Conservation (phyloP, 2,888 invertebrate species). For the Lasioglossum oenotherae region DNA sequence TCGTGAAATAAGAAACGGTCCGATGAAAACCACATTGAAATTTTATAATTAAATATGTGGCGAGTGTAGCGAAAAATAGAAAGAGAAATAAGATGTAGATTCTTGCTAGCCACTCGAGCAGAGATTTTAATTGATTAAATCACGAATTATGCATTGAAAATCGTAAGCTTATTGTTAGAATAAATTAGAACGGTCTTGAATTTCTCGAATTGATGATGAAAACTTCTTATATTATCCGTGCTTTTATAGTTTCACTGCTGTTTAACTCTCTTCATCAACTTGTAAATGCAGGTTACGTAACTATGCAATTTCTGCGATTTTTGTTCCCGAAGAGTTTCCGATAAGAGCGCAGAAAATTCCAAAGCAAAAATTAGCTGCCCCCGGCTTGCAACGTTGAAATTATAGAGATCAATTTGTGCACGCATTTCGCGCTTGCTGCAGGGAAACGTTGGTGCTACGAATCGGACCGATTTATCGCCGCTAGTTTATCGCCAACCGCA, state of each 20-base stretch:
- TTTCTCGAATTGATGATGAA: not conserved
- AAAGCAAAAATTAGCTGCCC: not conserved
- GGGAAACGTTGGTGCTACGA: slow-evolving; percentile 57
- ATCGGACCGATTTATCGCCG: slow-evolving; percentile 68
- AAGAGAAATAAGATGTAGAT: not conserved
- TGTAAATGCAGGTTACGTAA: not conserved
- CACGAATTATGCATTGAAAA: not conserved
- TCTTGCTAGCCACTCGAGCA: not conserved
- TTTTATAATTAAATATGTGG: too few relatives aligned
- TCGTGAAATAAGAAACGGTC: not conserved
- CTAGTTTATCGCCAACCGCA: slow-evolving; percentile 63
- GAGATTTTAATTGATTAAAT: not conserved
- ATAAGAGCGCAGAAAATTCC: not conserved
- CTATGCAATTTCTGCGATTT: not conserved
- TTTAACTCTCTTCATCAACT: not conserved
- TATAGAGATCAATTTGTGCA: not conserved
- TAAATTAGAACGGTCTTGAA: too few relatives aligned
- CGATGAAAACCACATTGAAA: not conserved
- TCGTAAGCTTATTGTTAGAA: too few relatives aligned
- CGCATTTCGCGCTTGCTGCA: slow-evolving; percentile 3
- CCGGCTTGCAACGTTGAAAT: not conserved
- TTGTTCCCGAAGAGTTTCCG: not conserved
- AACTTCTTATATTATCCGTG: not conserved
- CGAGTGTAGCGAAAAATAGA: not conserved
- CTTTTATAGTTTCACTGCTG: not conserved